Evolutionary conservation across 2,797 vertebrate species (phyloP).

Genomic region (Synaphobranchus kaupii): DNA sequence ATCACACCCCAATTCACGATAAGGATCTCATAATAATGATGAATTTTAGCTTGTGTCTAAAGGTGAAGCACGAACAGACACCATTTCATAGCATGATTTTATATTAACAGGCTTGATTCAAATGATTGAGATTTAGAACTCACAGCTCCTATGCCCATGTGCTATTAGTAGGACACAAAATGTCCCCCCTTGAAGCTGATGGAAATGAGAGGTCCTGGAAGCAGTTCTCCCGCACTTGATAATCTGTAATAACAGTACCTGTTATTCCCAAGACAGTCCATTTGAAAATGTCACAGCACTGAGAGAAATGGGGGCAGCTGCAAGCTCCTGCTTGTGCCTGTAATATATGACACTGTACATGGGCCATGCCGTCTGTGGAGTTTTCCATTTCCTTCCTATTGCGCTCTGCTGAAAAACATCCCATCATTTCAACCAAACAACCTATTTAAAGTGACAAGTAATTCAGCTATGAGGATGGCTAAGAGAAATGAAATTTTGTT

Average conservation of each 20-base stretch:
- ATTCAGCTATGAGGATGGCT: slow-evolving; percentile 43
- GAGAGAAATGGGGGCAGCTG: slow-evolving; percentile 30
- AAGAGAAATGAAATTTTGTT: slow-evolving; percentile 47
- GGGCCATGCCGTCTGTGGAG: slow-evolving; percentile 44
- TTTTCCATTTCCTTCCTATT: slow-evolving; percentile 37
- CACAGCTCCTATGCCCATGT: neutral
- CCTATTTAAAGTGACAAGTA: slow-evolving; percentile 60
- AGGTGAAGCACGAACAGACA: neutral
- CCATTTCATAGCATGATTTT: neutral
- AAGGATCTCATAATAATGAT: neutral
- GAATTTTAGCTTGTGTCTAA: neutral
- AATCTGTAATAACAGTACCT: slow-evolving; percentile 26
- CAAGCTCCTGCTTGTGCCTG: slow-evolving; percentile 38
- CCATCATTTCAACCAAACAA: slow-evolving; percentile 52
- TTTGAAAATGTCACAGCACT: slow-evolving; percentile 36
- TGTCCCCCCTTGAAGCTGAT: neutral
- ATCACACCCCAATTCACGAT: neutral
- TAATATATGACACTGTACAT: slow-evolving; percentile 47
- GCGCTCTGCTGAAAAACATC: slow-evolving; percentile 46
- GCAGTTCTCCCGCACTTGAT: slow-evolving; percentile 20
- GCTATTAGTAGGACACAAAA: neutral
- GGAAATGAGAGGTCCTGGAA: slow-evolving; percentile 19
- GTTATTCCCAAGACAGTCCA: neutral
- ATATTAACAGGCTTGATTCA: neutral
- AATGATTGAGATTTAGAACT: slow-evolving; percentile 12